Conservation (phyloP, 2,797 vertebrate species). For the Betta splendens region DNA sequence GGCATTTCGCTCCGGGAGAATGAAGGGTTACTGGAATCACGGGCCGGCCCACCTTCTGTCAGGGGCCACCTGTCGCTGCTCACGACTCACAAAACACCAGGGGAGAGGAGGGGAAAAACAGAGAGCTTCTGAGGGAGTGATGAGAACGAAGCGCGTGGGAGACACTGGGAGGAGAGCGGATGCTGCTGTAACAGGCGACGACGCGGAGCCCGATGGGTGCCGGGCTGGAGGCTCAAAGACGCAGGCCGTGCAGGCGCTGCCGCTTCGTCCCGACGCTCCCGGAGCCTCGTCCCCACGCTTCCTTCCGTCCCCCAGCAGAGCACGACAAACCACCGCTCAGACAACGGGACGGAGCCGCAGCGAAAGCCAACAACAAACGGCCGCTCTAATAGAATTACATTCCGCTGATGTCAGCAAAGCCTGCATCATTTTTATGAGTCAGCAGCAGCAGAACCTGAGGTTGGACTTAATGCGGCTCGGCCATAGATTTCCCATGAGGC, state of each 20-base stretch:
- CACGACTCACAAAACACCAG: slow-evolving; percentile 51
- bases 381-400: slow-evolving; percentile 72
- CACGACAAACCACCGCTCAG: slow-evolving; percentile 75
- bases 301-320: slow-evolving; percentile 52
- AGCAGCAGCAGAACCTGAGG: slow-evolving; percentile 59
- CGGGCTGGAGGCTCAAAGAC: no score
- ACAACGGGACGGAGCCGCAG: slow-evolving; percentile 67
- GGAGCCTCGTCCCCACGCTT: slow-evolving; percentile 56
- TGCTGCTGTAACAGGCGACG: no score
- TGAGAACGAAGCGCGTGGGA: not conserved
- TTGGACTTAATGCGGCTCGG: slow-evolving; percentile 64
- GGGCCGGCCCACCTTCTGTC: slow-evolving; percentile 54
- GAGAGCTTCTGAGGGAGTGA: not conserved
- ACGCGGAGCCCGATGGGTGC: no score
- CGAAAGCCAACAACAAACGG: slow-evolving; percentile 74
- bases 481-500: slow-evolving; percentile 72
- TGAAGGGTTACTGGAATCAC: slow-evolving; percentile 42
- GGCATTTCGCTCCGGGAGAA: slow-evolving; percentile 30
- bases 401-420: slow-evolving; percentile 75
- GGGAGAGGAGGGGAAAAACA: slow-evolving; percentile 18
- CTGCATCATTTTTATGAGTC: slow-evolving; percentile 78
- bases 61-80: slow-evolving; percentile 64
- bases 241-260: no score
- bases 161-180: not conserved
- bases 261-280: no score